These are phyloP conservation scores for Drosophila buzzatii DNA, from an alignment of 2,888 invertebrate species.

Conservation along the genomic window DNA sequence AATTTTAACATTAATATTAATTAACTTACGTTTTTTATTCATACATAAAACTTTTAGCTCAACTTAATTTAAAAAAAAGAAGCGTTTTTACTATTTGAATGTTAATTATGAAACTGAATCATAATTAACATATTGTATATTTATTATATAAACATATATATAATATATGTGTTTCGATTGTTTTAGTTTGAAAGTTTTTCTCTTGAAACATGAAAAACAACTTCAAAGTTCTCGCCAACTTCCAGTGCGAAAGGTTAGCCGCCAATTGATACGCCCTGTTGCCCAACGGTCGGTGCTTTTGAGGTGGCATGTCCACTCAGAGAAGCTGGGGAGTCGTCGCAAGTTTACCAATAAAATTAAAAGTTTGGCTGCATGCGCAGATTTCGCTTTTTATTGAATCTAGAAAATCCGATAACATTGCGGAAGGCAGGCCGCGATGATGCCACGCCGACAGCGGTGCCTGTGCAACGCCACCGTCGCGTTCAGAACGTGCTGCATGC, in stretches of 20 bases:
- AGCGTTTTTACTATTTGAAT: too few species aligned
- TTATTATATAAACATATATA: neutral
- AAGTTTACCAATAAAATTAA: constrained; percentile 81
- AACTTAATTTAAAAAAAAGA: too few species aligned
- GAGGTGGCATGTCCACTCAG: constrained; percentile 28
- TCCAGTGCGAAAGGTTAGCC: constrained; percentile 13
- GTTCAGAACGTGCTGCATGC: constrained; percentile 39
- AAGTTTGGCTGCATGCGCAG: constrained; percentile 74
- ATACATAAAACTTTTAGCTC: too few species aligned
- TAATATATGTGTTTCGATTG: constrained; percentile 8
- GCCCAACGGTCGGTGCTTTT: neutral
- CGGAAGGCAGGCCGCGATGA: constrained; percentile 23
- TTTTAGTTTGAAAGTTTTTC: constrained; percentile 27
- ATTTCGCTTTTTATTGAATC: constrained; percentile 76
- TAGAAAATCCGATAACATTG: constrained; percentile 67
- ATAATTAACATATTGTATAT: neutral
- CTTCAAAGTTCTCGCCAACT: constrained; percentile 52
- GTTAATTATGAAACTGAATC: neutral
- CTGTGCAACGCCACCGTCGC: constrained; percentile 4
- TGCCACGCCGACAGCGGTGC: neutral
- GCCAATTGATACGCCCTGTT: constrained; percentile 26
- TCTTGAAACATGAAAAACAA: constrained; percentile 20
- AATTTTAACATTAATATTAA: too few species aligned
- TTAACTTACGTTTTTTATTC: too few species aligned
- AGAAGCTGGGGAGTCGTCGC: constrained; percentile 26